phyloP scores from a whole-genome alignment of 2,888 invertebrate genomes.

The Exephanes ischioxanthus region DNA sequence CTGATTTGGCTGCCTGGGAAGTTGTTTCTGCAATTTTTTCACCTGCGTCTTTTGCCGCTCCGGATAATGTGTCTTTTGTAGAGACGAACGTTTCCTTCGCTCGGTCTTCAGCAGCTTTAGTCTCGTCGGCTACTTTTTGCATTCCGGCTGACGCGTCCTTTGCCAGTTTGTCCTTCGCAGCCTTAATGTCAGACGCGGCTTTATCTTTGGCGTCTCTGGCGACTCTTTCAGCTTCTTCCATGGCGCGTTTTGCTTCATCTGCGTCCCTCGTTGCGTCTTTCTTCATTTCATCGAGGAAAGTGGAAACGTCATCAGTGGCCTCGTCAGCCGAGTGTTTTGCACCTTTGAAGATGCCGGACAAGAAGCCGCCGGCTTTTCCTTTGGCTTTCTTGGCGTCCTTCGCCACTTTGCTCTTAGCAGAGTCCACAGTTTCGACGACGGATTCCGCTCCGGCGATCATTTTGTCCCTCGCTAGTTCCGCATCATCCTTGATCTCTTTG shows the following conservation, averaged over 20 bases:
- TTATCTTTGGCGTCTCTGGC: conserved; percentile 73
- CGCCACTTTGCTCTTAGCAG: conserved; percentile 59
- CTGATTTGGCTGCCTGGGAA: conserved; percentile 28
- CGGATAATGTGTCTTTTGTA: conserved; percentile 33
- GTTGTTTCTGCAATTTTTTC: conserved; percentile 41
- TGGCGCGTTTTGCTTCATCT: conserved; percentile 45
- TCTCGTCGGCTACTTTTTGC: conserved; percentile 39
- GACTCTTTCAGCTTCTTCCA: conserved; percentile 40
- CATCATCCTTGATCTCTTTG: conserved; percentile 54
- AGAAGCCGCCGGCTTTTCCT: conserved; percentile 65
- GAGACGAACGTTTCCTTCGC: conserved; percentile 39
- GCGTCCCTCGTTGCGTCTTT: conserved; percentile 72
- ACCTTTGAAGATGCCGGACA: conserved; percentile 76
- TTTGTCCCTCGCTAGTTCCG: conserved; percentile 54
- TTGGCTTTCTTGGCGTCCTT: conserved; percentile 62
- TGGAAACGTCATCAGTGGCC: conserved; percentile 71
- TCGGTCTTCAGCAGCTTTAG: conserved; percentile 48
- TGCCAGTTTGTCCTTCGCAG: conserved; percentile 54
- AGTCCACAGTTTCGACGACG: conserved; percentile 57
- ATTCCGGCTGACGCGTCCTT: conserved; percentile 48
- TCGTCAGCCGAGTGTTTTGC: conserved; percentile 75
- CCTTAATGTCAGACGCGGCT: conserved; percentile 73
- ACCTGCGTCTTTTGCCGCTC: conserved; percentile 52
- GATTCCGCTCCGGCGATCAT: conserved; percentile 68
- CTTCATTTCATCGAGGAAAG: conserved; percentile 75